phyloP scores from a whole-genome alignment of 2,888 invertebrate species.

The Chrysina gloriosa region DNA sequence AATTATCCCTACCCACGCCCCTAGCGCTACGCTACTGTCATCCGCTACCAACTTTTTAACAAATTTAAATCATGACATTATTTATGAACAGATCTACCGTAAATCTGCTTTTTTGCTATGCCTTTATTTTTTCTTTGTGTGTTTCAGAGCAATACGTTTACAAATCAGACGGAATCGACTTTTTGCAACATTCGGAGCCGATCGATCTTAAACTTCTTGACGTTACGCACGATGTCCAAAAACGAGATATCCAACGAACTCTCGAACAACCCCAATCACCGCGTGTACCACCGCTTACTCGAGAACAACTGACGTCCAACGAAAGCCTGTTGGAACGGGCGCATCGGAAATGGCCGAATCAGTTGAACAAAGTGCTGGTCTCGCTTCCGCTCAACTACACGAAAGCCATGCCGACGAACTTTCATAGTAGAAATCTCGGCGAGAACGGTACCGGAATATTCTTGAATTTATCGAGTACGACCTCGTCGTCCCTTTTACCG shows the following conservation, averaged over 20 bases:
- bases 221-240: constrained; percentile 10
- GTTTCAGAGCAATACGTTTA: constrained; percentile 40
- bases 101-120: too few relatives aligned
- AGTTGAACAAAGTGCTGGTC: constrained; percentile 19
- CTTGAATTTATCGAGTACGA: constrained; percentile 1
- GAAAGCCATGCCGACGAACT: constrained; percentile 22
- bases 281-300: background rate
- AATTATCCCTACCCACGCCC: too few relatives aligned
- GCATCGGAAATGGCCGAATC: constrained; percentile 14
- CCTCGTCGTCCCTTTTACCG: background rate
- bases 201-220: constrained; percentile 11
- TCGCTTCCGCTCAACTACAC: constrained; percentile 9
- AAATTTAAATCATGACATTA: too few relatives aligned
- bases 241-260: constrained; percentile 13
- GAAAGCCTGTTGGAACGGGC: background rate
- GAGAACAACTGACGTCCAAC: background rate
- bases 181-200: constrained; percentile 1
- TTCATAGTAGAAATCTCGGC: constrained; percentile 60
- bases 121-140: background rate
- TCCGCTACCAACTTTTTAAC: too few relatives aligned
- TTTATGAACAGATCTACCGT: too few relatives aligned
- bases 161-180: constrained; percentile 29
- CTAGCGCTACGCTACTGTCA: too few relatives aligned
- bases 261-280: background rate
- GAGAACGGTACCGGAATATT: constrained; percentile 66